Conservation (phyloP, 92 coral and sea anemone genomes). For the Zoanthus gigantus region DNA sequence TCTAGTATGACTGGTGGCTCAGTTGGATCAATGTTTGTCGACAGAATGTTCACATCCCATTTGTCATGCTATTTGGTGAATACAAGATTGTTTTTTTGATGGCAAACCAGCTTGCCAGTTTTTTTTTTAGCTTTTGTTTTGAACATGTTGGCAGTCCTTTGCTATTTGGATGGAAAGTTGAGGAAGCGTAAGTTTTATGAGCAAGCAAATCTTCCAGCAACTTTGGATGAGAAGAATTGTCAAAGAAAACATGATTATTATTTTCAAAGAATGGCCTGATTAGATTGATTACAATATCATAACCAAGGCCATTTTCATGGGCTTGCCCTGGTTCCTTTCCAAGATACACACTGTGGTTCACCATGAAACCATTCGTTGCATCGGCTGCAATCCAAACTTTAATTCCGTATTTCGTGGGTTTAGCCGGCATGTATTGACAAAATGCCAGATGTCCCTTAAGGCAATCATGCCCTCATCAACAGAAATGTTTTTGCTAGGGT, state of each 20-base stretch:
- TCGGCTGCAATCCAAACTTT: background rate
- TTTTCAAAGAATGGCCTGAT: conserved; percentile 38
- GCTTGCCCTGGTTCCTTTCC: conserved; percentile 48
- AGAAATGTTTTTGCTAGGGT: background rate
- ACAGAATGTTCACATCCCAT: background rate
- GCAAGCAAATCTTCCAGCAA: conserved; percentile 34
- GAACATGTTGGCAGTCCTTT: background rate
- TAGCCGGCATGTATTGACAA: background rate
- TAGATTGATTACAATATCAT: conserved; percentile 45
- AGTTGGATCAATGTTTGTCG: conserved; percentile 11
- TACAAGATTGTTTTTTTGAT: conserved; percentile 38
- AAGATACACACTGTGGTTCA: conserved; percentile 38
- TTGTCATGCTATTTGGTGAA: conserved; percentile 3
- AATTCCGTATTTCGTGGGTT: conserved; percentile 7
- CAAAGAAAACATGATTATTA: conserved; percentile 60
- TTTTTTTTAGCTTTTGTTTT: conserved; percentile 31
- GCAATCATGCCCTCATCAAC: background rate
- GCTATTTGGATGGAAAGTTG: conserved; percentile 49
- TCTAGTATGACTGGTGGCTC: background rate
- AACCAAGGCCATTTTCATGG: conserved; percentile 34
- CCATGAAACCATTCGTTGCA: conserved; percentile 47
- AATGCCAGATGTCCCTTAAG: background rate
- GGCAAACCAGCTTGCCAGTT: conserved; percentile 40
- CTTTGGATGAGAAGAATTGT: conserved; percentile 59
- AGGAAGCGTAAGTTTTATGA: conserved; percentile 52